Evolutionary conservation across 2,888 invertebrate genomes (phyloP), one percentile per base, ranked within the genome.

Genomic region (Mactromeris polynyma): DNA sequence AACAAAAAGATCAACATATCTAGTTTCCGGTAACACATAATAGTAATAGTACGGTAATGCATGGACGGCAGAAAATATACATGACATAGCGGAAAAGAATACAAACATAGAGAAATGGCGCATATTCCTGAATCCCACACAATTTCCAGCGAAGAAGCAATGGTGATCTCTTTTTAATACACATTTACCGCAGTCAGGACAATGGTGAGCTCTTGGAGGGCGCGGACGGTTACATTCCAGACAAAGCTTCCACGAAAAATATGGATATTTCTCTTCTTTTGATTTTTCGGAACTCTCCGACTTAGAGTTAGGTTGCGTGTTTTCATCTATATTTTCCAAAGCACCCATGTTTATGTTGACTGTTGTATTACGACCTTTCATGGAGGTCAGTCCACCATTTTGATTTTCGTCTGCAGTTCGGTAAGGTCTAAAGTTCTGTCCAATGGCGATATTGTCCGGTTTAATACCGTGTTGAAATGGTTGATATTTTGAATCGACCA

Each of bases 161-260:
- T 96, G 96, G 90, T 96, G 96, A 91, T 96, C 96, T 9, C 96
- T 87, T 89, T 96, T 95, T 2, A 96, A 93, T 26, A 96, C 91
- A 87, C 96, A 96, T 1, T 88, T 91, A 33, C 93, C 92, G 83
- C 96, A 96, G n/a, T 95, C 73, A 0, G 93, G 92, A 88, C 96
- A 96, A 88, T 96, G 96, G 89, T 96, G 95, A 38, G 95, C 94
- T 38, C 96, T 89, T 0, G 96, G 96, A 0, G 96, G 96, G 0
- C 94, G 91, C 58, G 93, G 93, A n/a, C 89, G n/a, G 36, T 94
- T 89, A 85, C 96, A 96, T 11, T 89, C 77, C 11, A 93, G 85
- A 86, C 96, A 96, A 3, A 95, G 95, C 46, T 92, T 93, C 96
- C 96, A 96, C 14, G 95, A 94, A 95, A 95, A 96, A 90, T 96